Conservation (phyloP, 1,140 invertebrate genomes). For the Neodiprion virginianus region DNA sequence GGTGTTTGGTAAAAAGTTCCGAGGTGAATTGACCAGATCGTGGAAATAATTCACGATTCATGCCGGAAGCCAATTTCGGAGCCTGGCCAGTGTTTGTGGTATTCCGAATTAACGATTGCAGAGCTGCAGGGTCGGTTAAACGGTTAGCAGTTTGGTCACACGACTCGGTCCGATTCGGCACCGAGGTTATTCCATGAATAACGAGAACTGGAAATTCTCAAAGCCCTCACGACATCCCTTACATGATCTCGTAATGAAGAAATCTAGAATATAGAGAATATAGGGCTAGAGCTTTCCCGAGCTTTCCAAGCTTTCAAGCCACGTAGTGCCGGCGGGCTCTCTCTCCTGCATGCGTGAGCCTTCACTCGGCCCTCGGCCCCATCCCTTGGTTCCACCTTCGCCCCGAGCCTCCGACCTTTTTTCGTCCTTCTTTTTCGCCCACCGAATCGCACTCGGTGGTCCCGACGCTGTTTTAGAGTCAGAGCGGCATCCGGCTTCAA, state of each 20-base stretch:
- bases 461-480: constrained; percentile 49
- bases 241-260: constrained; percentile 44
- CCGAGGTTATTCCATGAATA: neutral
- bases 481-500: constrained; percentile 42
- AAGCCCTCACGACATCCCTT: constrained; percentile 27
- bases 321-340: constrained; percentile 33
- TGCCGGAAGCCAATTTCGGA: too few species aligned
- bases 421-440: constrained; percentile 1
- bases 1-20: too few species aligned
- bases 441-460: neutral
- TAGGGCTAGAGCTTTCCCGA: constrained; percentile 13
- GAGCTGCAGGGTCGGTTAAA: neutral
- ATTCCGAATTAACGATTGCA: too few species aligned
- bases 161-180: neutral
- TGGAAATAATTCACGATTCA: too few species aligned
- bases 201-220: neutral
- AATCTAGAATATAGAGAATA: constrained; percentile 35
- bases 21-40: too few species aligned
- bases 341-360: constrained; percentile 33
- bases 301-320: constrained; percentile 37
- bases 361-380: neutral
- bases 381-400: constrained; percentile 14
- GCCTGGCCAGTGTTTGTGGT: too few species aligned
- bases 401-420: constrained; percentile 15
- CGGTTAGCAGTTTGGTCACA: neutral